These are phyloP conservation scores for Druon quercuslanigerum DNA, from an alignment of 1,140 invertebrate species.

Conservation along the genomic window DNA sequence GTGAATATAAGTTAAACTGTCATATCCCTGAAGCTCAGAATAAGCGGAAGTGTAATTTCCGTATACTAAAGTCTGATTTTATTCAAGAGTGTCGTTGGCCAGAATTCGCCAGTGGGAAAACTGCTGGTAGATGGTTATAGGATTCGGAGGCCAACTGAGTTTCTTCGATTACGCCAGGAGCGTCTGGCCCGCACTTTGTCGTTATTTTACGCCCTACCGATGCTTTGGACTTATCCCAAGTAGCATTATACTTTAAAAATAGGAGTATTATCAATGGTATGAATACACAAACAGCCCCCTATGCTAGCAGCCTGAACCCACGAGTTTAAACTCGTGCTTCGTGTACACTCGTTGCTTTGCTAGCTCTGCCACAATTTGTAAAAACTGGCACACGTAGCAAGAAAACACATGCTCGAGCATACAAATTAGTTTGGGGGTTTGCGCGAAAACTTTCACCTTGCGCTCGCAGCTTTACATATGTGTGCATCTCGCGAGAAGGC, in stretches of 20 bases:
- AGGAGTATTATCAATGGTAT: conserved; percentile 29
- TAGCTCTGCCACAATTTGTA: conserved; percentile 13
- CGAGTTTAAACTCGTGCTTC: conserved; percentile 3
- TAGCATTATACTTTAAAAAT: conserved; percentile 28
- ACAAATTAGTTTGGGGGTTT: conserved; percentile 47
- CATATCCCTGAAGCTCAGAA: too few species aligned
- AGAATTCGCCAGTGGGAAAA: not conserved
- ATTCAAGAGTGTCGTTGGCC: not conserved
- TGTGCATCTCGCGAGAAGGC: conserved; percentile 49
- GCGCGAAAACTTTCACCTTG: conserved; percentile 36
- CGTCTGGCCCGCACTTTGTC: not conserved
- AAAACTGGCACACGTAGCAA: conserved; percentile 27
- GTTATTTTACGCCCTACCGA: conserved; percentile 20
- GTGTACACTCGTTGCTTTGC: not conserved
- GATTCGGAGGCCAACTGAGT: not conserved
- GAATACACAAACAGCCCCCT: conserved; percentile 20
- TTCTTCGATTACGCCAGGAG: conserved; percentile 1
- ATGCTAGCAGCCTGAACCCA: not conserved
- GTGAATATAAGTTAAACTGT: too few species aligned
- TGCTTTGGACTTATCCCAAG: conserved; percentile 25
- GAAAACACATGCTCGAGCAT: conserved; percentile 40
- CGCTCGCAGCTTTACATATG: conserved; percentile 35
- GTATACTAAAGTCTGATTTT: conserved; percentile 19
- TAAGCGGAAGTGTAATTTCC: not conserved
- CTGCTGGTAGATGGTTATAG: conserved; percentile 5